Percentiles rank a stretch among this genome's conserved stretches.
These are phyloP conservation scores for Erpornis zantholeuca DNA, from an alignment of 2,113 vertebrate species.

Conservation along the genomic window DNA sequence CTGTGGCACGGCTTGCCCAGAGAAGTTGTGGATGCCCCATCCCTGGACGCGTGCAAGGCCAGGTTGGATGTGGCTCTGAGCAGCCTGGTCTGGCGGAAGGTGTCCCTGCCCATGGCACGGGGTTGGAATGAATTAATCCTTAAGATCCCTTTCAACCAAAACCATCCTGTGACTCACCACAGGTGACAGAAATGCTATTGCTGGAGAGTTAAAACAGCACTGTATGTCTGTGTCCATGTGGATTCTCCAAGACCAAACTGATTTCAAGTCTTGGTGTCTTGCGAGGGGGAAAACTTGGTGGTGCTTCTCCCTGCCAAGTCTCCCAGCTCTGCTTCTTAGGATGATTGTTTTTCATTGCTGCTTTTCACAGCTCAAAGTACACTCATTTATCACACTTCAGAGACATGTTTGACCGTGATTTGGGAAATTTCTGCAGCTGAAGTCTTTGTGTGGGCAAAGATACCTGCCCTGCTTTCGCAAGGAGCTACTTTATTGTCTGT, in stretches of 20 bases:
- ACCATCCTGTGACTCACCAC: not conserved
- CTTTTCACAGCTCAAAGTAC: not conserved
- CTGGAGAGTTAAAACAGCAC: not conserved
- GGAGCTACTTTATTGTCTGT: accelerated
- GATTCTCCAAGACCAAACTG: not conserved
- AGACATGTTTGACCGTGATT: not conserved
- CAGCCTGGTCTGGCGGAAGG: accelerated
- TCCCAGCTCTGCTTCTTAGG: not conserved
- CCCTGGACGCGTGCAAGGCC: not conserved
- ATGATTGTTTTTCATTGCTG: not conserved
- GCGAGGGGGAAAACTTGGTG: not conserved
- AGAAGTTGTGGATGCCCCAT: accelerated
- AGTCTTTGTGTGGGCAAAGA: not conserved
- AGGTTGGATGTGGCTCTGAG: not conserved
- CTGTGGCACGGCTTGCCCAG: not conserved
- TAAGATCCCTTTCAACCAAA: not conserved
- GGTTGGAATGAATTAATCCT: accelerated
- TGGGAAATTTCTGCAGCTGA: not conserved
- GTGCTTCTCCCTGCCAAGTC: not conserved
- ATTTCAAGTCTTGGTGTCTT: not conserved
- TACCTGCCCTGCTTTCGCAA: not conserved
- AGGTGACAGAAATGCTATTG: too few species aligned
- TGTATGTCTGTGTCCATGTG: accelerated
- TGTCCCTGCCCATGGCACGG: too few species aligned
- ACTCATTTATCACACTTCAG: not conserved